Evolutionary conservation across 2,888 invertebrate species (phyloP).

Genomic region (Rhopalosiphum nymphaeae): DNA sequence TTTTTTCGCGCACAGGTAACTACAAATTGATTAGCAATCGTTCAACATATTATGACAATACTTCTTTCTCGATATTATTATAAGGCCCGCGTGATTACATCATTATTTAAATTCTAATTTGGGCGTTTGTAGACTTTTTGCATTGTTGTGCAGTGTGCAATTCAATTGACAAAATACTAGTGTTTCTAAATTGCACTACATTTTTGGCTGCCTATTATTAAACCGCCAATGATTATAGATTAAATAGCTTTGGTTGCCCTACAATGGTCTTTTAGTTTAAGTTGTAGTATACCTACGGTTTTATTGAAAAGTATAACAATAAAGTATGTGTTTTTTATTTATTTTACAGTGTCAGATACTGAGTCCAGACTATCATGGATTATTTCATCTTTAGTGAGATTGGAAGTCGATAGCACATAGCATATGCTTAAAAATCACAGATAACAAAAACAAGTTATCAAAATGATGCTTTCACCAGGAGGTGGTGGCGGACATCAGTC

Average conservation of each 20-base stretch:
- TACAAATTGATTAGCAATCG: not conserved
- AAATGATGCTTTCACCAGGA: constrained; percentile 10
- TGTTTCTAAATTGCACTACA: not conserved
- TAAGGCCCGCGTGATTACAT: not conserved
- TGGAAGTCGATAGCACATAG: not conserved
- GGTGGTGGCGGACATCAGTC: constrained; percentile 23
- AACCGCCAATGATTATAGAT: not conserved
- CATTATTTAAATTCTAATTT: not conserved
- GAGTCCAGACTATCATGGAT: not conserved
- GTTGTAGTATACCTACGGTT: not conserved
- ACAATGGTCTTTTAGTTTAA: not conserved
- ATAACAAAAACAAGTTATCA: not conserved
- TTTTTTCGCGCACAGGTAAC: not conserved
- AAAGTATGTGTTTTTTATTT: not conserved
- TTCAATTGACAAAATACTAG: not conserved
- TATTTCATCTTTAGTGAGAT: not conserved
- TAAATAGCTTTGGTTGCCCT: not conserved
- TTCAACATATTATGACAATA: not conserved
- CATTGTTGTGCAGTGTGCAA: not conserved
- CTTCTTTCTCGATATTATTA: not conserved
- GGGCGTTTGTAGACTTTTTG: not conserved
- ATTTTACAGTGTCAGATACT: not conserved
- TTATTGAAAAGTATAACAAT: not conserved
- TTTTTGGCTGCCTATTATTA: not conserved
- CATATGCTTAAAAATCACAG: not conserved